Percentiles rank a stretch among this genome's conserved stretches.
Conservation (phyloP, 2,113 vertebrate genomes). For the Pelmatolapia mariae region DNA sequence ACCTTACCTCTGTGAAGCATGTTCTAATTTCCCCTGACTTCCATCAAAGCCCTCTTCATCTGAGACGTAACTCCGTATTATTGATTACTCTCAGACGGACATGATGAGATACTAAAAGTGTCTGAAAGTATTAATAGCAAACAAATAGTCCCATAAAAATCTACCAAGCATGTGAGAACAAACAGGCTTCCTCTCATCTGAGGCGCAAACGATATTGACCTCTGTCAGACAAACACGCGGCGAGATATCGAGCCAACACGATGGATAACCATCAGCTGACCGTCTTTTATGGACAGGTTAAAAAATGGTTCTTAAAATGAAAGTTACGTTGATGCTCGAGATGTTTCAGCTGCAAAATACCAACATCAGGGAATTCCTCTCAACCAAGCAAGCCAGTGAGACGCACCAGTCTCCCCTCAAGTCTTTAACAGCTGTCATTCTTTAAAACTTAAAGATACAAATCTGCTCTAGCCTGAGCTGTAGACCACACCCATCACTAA, state of each 20-base stretch:
- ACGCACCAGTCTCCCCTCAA: accelerated
- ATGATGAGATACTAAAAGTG: not conserved
- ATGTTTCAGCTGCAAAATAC: not conserved
- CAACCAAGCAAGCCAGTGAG: not conserved
- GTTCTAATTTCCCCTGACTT: not conserved
- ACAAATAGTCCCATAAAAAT: not conserved
- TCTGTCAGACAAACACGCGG: not conserved
- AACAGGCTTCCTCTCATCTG: not conserved
- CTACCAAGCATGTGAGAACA: not conserved
- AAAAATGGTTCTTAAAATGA: not conserved
- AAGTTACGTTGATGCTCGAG: not conserved
- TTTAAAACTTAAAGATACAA: not conserved
- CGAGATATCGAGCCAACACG: accelerated
- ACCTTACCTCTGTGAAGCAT: not conserved
- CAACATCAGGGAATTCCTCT: not conserved
- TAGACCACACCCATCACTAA: not conserved
- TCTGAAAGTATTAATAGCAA: not conserved
- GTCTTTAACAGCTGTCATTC: not conserved
- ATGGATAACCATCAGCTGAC: not conserved
- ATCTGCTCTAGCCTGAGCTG: not conserved
- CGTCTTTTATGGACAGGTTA: not conserved
- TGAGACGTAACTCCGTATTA: not conserved
- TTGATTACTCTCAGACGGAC: not conserved
- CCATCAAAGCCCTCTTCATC: not conserved
- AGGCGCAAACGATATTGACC: not conserved